phyloP scores from a whole-genome alignment of 2,888 invertebrate species.

The Drosophila rellima region DNA sequence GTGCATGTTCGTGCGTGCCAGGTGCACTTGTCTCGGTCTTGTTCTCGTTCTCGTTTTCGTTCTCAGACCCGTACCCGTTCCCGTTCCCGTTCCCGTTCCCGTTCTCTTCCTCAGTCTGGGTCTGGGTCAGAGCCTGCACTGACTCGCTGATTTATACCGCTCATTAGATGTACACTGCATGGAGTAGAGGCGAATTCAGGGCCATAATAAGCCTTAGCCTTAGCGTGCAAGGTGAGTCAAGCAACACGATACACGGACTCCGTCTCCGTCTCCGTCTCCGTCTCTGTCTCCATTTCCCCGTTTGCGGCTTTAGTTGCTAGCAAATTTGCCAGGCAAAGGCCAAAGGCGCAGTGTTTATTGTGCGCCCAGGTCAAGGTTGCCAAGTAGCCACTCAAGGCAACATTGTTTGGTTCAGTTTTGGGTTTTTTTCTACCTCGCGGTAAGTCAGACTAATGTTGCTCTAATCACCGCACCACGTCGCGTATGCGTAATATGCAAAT shows the following conservation, averaged over 20 bases:
- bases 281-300: neutral
- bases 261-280: neutral
- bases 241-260: slow-evolving; percentile 21
- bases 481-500: slow-evolving; percentile 78
- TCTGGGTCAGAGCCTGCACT: slow-evolving; percentile 17
- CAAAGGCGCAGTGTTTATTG: slow-evolving; percentile 42
- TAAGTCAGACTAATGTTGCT: slow-evolving; percentile 56
- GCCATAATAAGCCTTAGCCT: slow-evolving; percentile 53
- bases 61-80: neutral
- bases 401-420: neutral
- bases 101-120: slow-evolving; percentile 10
- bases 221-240: slow-evolving; percentile 64
- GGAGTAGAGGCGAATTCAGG: slow-evolving; percentile 21
- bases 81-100: neutral
- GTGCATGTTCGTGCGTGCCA: slow-evolving; percentile 52
- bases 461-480: slow-evolving; percentile 48
- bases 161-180: slow-evolving; percentile 61
- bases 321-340: slow-evolving; percentile 49
- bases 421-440: neutral
- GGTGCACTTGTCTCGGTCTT: slow-evolving; percentile 28
- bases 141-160: slow-evolving; percentile 76
- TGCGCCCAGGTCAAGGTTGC: slow-evolving; percentile 66
- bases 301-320: slow-evolving; percentile 1
- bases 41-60: neutral
- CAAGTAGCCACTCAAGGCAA: slow-evolving; percentile 6